Base-by-base conservation (phyloP, 2,113 vertebrate species). In the Cyphomyrus discorhynchus region DNA sequence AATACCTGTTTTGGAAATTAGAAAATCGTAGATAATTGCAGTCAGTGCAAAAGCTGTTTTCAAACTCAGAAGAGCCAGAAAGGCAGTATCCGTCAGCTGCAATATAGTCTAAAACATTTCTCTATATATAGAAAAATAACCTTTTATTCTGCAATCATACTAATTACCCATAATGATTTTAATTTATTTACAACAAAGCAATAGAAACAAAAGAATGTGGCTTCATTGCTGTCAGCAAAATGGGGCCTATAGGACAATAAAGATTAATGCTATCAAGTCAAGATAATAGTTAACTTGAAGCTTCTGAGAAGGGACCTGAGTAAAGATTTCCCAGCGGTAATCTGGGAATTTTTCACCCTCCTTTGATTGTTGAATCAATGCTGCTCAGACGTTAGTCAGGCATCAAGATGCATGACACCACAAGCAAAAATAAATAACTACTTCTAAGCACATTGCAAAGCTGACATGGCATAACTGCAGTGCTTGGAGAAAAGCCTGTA, bases 221-320 rank as follows among this genome's bases (percentile, higher is more conserved):
- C 4, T 50, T 50, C 83, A 50, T 46, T 86, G 47, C 45, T 47
- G 42, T 13, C 83, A 86, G 45, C 83, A 50, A 49, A 50, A n/a
- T 3, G 50, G 83, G 49, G 11, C 47, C 83, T 27, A 17, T 27
- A 17, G 13, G 24, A 50, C 7, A 50, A 50, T 50, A 86, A 86
- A 49, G 21, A 50, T 85, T 86, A 86, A 86, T 50, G 9, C 8
- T 86, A 47, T 50, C 83, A 49, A 86, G 27, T 50, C 45, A 27
- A 86, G 83, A 86, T 86, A 86, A 86, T 86, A n/a, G 83, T 86
- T 86, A 85, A 85, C 45, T 86, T 17, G 8, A 86, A 86, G 42
- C 24, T 31, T 27, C 15, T 27, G 47, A 49, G 45, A 86, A 50
- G n/a, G 45, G 83, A 49, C 45, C 19, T 5, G n/a, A 86, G 9